Evolutionary conservation across 2,797 vertebrate species (phyloP).

Genomic region (Sebastes melanostomus): DNA sequence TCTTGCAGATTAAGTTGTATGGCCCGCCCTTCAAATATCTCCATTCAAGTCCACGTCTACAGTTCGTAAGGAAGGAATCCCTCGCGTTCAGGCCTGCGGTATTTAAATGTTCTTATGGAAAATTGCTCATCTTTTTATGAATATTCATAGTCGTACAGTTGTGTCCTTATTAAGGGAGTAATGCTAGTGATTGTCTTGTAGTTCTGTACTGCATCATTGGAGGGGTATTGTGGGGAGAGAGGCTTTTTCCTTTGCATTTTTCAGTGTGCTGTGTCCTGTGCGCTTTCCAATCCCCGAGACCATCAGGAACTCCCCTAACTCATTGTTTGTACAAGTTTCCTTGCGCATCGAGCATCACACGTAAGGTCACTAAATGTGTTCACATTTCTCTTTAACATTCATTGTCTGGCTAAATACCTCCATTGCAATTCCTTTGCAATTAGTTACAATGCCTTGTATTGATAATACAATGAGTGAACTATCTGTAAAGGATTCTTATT

Average conservation of each 20-base stretch:
- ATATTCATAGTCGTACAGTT: slow-evolving; percentile 43
- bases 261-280: slow-evolving; percentile 84
- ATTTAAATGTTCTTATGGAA: slow-evolving; percentile 75
- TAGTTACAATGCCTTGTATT: slow-evolving; percentile 81
- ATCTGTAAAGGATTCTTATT: slow-evolving; percentile 83
- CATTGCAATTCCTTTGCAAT: slow-evolving; percentile 80
- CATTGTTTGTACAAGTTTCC: slow-evolving; percentile 83
- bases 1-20: slow-evolving; percentile 82
- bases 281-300: slow-evolving; percentile 81
- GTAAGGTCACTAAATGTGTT: slow-evolving; percentile 81
- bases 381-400: slow-evolving; percentile 74
- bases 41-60: slow-evolving; percentile 61
- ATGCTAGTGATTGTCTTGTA: slow-evolving; percentile 52
- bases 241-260: slow-evolving; percentile 82
- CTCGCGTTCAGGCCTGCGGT: slow-evolving; percentile 69
- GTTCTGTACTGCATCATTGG: slow-evolving; percentile 49
- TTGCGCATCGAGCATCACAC: slow-evolving; percentile 78
- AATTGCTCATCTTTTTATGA: slow-evolving; percentile 45
- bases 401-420: slow-evolving; percentile 72
- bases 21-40: slow-evolving; percentile 66
- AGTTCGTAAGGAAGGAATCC: slow-evolving; percentile 74
- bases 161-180: slow-evolving; percentile 31
- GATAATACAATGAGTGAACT: slow-evolving; percentile 80
- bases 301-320: slow-evolving; percentile 81
- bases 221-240: slow-evolving; percentile 73